Base-by-base conservation (phyloP, 2,797 vertebrate genomes). In the Mastacembelus armatus region DNA sequence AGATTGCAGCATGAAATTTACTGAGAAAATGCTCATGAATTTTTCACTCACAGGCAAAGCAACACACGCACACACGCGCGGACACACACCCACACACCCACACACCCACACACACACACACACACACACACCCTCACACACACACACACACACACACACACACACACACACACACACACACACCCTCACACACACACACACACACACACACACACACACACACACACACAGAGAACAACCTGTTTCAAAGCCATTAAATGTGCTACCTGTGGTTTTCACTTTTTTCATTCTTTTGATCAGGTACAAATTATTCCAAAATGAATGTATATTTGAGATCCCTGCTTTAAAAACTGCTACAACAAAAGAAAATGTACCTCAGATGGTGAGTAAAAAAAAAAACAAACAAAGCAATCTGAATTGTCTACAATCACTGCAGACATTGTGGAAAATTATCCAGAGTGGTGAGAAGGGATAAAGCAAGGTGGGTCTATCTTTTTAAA, bases 381-480 rank as follows among this genome's bases (percentile, higher is more conserved):
- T 56, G 57, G 54, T n/a, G n/a, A n/a, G n/a, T n/a, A n/a, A n/a
- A n/a, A n/a, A 30, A 65, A 33, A 55, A 67, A 72, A 59, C 52
- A 71, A 69, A 70, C 54, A 84, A 79, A 82, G 70, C 71, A 52
- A 44, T 21, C 40, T 12, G 35, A 74, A 73, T 74, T 66, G 66
- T 75, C 64, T 61, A 55, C 74, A 81, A 74, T 78, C 66, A 78
- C 38, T 30, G 44, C 27, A 70, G 43, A 66, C 57, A 67, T 68
- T 78, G 74, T 69, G 64, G 58, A 62, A 78, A 81, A 88, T 81
- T 82, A 86, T 56, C 49, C 22, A 9, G 45, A 78, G 48, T 21
- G 7, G 47, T 42, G 11, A 69, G 21, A 66, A 44, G 38, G 35
- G 62, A 71, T 56, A 77, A 71, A 77, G 50, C 16, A 35, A 51